A percentile compares a stretch with the other conserved stretches of the same genome.
Evolutionary conservation across 2,797 vertebrate species (phyloP).

Genomic region (Melanotaenia parkinsoni): DNA sequence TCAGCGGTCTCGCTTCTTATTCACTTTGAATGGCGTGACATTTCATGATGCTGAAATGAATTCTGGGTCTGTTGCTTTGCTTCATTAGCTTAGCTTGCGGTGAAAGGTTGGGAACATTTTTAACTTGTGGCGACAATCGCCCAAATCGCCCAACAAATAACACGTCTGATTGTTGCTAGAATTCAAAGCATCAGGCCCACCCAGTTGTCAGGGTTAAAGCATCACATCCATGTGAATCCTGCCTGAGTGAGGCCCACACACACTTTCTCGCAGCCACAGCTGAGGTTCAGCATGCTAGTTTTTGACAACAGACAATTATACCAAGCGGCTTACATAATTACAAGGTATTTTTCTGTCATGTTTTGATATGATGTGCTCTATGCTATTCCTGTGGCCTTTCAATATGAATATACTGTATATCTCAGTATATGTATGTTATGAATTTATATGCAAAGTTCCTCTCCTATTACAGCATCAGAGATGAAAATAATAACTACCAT

Average conservation of each 20-base stretch:
- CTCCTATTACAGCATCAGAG: constrained; percentile 70
- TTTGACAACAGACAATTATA: constrained; percentile 57
- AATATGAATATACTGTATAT: constrained; percentile 75
- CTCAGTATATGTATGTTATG: constrained; percentile 73
- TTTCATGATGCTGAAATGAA: background rate
- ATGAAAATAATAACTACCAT: constrained; percentile 58
- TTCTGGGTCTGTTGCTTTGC: background rate
- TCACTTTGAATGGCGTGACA: background rate
- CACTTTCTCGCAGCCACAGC: constrained; percentile 49
- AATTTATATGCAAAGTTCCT: constrained; percentile 85
- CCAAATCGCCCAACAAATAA: background rate
- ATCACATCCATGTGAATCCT: too few relatives aligned
- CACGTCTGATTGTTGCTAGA: background rate
- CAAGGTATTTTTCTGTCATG: constrained; percentile 65
- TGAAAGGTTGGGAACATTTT: background rate
- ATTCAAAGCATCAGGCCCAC: background rate
- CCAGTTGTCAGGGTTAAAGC: too few relatives aligned
- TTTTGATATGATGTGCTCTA: constrained; percentile 79
- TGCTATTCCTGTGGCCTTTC: constrained; percentile 88
- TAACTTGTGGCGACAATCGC: background rate
- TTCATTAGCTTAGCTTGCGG: background rate
- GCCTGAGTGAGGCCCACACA: constrained; percentile 29
- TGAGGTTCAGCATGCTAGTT: constrained; percentile 72
- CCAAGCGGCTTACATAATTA: constrained; percentile 65
- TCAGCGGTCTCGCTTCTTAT: background rate